A percentile compares a stretch with the other conserved stretches of the same genome.
phyloP scores from a whole-genome alignment of 2,113 vertebrate species.

The Psilopsiagon aymara region DNA sequence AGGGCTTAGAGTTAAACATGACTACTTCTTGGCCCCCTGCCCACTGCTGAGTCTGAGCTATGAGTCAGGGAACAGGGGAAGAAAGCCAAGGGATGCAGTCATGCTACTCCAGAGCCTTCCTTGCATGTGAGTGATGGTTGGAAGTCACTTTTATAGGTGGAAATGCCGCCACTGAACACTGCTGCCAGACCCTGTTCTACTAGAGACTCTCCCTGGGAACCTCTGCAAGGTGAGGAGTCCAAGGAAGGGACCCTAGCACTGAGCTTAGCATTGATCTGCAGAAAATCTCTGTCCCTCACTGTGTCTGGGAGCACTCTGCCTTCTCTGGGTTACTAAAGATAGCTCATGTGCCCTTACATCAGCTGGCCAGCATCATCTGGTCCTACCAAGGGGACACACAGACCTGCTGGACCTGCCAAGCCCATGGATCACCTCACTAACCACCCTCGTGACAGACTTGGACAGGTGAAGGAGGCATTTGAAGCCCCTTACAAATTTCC shows the following conservation, averaged over 20 bases:
- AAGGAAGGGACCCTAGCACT: background rate
- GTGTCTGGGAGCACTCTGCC: background rate
- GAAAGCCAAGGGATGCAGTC: constrained; percentile 26
- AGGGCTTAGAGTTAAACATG: background rate
- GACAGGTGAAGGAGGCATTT: background rate
- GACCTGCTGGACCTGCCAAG: background rate
- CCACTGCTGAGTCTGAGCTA: background rate
- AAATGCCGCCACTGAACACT: rapidly evolving
- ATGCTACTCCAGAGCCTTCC: background rate
- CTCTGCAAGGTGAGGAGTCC: rapidly evolving
- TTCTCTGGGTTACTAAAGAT: background rate
- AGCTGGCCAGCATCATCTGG: background rate
- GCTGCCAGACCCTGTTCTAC: rapidly evolving
- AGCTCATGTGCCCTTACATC: background rate
- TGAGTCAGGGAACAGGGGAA: constrained; percentile 20
- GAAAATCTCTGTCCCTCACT: background rate
- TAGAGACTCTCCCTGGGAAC: background rate
- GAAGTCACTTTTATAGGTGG: background rate
- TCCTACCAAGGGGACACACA: background rate
- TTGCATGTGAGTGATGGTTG: rapidly evolving
- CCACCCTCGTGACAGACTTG: background rate
- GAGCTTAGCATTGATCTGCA: background rate
- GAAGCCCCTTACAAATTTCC: background rate
- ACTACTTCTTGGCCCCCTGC: background rate
- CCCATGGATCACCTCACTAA: background rate